Base-by-base conservation (phyloP, 1,140 invertebrate species). In the Asobara japonica region DNA sequence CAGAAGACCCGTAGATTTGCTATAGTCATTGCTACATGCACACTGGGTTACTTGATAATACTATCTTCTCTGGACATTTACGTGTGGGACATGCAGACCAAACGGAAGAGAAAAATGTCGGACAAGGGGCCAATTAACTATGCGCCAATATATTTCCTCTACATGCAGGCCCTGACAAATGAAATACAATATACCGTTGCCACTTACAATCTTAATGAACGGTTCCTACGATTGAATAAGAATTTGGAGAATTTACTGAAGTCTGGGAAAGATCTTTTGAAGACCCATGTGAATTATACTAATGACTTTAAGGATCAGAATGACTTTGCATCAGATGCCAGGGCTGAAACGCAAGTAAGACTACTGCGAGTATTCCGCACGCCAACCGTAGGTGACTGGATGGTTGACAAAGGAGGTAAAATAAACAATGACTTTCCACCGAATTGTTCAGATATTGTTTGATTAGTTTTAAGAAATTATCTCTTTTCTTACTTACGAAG, bases 121-220 rank as follows among this genome's bases (percentile, higher is more conserved):
- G 80, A 81, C 30, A 85, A 84, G 73, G 85, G 85, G 20, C 81
- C 85, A 0, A 79, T 88, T 2, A 88, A 88, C 74, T 88, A 86
- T 38, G 7, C 75, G 0, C 84, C 85, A 0, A 65, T 88, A 6
- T 88, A 88, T 48, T 74, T 79, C 1, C 83, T 88, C 80, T 88
- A 87, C 41, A 25, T 85, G 1, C 77, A 86, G 0, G 82, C 86
- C 7, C 76, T 83, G 6, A 71, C 78, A 5, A 83, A 85, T 30
- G 83, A 85, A 72, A 76, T 86, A 8, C 85, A 87, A 29, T 87
- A 84, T 18, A 83, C 79, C 1, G 20, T 87, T n/a, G 65, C 76
- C 5, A 77, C 80, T 0, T 85, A 84, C 29, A 87, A 83, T 30
- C 67, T 88, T 2, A 74, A 78, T 18, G 74, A 84, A 29, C 77